Percentiles rank a stretch among this genome's conserved stretches.
These are phyloP conservation scores for Bombus impatiens DNA, from an alignment of 1,140 invertebrate genomes.

Conservation along the genomic window DNA sequence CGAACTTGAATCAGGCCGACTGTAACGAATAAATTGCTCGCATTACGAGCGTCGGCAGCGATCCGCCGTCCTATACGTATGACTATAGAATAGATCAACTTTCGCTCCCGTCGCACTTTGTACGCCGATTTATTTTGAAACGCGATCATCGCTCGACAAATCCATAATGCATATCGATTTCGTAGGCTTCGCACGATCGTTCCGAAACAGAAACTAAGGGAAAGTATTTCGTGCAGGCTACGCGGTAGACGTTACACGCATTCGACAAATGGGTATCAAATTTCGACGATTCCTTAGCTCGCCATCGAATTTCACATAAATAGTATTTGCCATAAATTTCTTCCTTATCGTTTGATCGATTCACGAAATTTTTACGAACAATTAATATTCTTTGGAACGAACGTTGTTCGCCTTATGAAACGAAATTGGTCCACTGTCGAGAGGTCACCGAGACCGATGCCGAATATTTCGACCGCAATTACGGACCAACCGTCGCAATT, in stretches of 20 bases:
- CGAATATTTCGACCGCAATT: constrained; percentile 56
- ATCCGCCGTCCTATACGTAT: constrained; percentile 37
- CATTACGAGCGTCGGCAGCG: constrained; percentile 63
- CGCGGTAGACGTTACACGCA: background rate
- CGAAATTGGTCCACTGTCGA: background rate
- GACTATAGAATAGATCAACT: constrained; percentile 59
- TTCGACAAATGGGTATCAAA: background rate
- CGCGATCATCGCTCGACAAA: constrained; percentile 55
- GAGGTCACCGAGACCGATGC: background rate
- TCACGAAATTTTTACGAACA: background rate
- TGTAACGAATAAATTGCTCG: constrained; percentile 72
- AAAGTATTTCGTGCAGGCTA: constrained; percentile 1
- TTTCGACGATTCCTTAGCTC: background rate
- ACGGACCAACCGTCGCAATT: constrained; percentile 34
- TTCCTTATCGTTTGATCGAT: background rate
- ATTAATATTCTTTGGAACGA: background rate
- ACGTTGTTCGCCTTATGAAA: background rate
- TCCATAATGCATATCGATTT: constrained; percentile 62
- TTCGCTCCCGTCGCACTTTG: constrained; percentile 52
- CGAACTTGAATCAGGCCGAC: constrained; percentile 68
- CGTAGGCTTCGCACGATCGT: constrained; percentile 22
- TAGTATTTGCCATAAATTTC: background rate
- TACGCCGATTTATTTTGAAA: constrained; percentile 63
- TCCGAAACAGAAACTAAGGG: constrained; percentile 12
- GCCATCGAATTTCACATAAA: background rate